Base-by-base conservation (phyloP, 2,113 vertebrate species). In the Prochilodus magdalenae region DNA sequence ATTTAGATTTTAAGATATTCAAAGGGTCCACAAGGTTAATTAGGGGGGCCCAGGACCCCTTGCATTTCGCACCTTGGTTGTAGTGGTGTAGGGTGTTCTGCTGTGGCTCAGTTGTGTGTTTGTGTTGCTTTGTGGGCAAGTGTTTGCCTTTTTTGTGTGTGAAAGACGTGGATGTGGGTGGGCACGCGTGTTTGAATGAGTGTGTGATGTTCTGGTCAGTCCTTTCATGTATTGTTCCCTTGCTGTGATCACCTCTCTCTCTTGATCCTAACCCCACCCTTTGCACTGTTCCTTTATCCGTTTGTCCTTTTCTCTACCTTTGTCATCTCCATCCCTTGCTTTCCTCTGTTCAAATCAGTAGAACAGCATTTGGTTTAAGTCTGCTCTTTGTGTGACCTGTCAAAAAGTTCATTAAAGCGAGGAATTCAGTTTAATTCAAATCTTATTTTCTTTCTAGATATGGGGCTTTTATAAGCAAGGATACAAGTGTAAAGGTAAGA, bases 391-490 rank as follows among this genome's bases (percentile, higher is more conserved):
- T 55, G 3, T 55, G 4, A 55, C 20, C 5, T 4, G 18, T 55
- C 15, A 69, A 36, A 36, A 36, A 36, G 6, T 44, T 44, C 1
- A 36, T 36, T 36, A 36, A 3, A 4, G 40, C 40, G 11, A 44
- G 40, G 8, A 74, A 49, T 12, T 27, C 16, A 63, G 62, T n/a
- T 55, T 6, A 29, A 36, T 30, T 33, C 44, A 0, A 70, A 33
- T 51, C 53, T 30, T 0, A 55, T 26, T 76, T 70, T 29, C 62
- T 62, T 53, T 89, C 66, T 83, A 97, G 95, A 96, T 97, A 79
- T 95, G 96, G 93, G 96, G 96, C 40, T 95, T 97, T 89, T 97
- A 96, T 91, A 97, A 97, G 84, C 95, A 97, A 90, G 96, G 96
- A 81, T 95, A 96, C 88, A 97, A 97, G 91, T 97, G 96, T 87